Conservation (phyloP, 1,140 invertebrate genomes). For the Macrobrachium rosenbergii region DNA sequence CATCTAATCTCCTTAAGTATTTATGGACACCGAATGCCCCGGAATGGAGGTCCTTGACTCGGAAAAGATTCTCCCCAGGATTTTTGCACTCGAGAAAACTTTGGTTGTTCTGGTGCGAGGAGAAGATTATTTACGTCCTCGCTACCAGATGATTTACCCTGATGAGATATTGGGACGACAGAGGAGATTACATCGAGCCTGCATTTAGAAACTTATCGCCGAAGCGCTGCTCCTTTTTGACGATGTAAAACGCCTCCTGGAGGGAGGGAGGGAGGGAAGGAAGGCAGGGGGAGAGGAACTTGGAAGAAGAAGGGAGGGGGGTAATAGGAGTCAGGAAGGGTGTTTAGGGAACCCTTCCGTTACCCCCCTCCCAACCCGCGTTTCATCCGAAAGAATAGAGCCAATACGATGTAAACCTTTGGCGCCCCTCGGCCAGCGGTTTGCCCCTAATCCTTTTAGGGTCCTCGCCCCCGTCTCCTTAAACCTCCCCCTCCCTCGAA, state of each 20-base stretch:
- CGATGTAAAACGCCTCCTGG: not conserved
- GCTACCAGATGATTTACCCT: not conserved
- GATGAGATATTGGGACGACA: no score
- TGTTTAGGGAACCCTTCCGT: no score
- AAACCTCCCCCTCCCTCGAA: not conserved
- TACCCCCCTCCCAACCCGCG: no score
- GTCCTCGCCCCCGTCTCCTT: constrained; percentile 10
- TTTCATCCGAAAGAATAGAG: no score
- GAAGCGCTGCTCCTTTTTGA: not conserved
- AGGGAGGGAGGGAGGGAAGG: not conserved
- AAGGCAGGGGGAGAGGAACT: not conserved
- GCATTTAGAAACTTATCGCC: constrained; percentile 3
- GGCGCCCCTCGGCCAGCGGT: constrained; percentile 42
- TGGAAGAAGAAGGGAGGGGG: not conserved
- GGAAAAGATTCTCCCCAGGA: constrained; percentile 52
- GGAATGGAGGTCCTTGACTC: constrained; percentile 49
- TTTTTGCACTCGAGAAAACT: constrained; percentile 54
- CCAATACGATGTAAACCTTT: constrained; percentile 40
- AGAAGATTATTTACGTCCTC: constrained; percentile 37
- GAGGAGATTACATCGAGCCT: no score
- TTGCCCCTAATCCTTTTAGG: constrained; percentile 47
- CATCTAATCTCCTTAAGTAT: constrained; percentile 63
- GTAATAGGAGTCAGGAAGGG: not conserved
- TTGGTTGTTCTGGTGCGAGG: constrained; percentile 43
- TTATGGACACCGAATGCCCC: constrained; percentile 60